Percentiles rank a stretch among this genome's conserved stretches.
Evolutionary conservation across 2,797 vertebrate species (phyloP).

Genomic region (Clangula hyemalis): DNA sequence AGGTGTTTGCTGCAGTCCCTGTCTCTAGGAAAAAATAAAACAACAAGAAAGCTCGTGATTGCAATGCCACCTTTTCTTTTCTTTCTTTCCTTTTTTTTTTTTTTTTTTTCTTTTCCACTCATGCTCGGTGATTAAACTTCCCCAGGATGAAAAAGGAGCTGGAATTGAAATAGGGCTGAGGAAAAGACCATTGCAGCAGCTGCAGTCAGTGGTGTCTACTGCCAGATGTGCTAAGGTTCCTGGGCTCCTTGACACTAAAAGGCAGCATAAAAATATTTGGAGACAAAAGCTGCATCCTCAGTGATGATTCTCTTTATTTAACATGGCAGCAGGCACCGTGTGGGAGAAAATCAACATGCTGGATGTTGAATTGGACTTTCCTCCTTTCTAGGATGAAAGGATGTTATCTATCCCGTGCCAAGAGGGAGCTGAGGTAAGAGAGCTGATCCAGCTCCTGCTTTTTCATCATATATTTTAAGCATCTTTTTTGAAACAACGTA

Average conservation of each 20-base stretch:
- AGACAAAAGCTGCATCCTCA: conserved; percentile 80
- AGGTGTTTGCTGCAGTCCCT: conserved; percentile 76
- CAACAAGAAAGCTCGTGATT: conserved; percentile 66
- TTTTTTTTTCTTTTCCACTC: background rate
- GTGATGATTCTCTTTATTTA: conserved; percentile 81
- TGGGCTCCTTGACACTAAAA: conserved; percentile 71
- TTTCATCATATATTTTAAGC: conserved; percentile 46
- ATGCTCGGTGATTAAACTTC: conserved; percentile 76
- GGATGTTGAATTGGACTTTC: conserved; percentile 76
- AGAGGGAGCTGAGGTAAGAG: conserved; percentile 80
- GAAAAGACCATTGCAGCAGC: conserved; percentile 71
- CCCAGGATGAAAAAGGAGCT: conserved; percentile 73
- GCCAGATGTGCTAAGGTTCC: conserved; percentile 78
- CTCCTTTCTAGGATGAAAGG: conserved; percentile 74
- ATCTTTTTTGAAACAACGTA: conserved; percentile 58
- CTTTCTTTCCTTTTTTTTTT: background rate
- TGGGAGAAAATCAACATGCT: conserved; percentile 72
- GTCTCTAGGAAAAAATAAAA: conserved; percentile 51
- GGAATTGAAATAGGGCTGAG: conserved; percentile 56
- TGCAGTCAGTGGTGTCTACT: conserved; percentile 72
- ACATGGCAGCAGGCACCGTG: conserved; percentile 76
- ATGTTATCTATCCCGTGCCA: conserved; percentile 68
- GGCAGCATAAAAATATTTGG: conserved; percentile 75
- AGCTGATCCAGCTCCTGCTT: conserved; percentile 65
- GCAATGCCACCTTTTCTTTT: conserved; percentile 77